These are phyloP conservation scores for Cecidostiba fungosa DNA, from an alignment of 2,888 invertebrate genomes.

Conservation along the genomic window DNA sequence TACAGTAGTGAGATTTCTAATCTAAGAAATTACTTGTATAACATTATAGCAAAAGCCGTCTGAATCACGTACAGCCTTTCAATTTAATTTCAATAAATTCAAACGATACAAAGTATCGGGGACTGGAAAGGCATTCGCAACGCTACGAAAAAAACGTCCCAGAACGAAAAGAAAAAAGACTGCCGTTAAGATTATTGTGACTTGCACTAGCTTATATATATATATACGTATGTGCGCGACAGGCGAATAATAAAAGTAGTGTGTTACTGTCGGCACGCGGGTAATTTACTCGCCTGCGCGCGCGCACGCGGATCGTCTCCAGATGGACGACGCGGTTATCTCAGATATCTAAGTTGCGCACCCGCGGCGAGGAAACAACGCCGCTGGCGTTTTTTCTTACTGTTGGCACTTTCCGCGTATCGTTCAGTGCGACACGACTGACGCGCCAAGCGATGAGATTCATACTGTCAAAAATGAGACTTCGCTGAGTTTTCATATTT, in stretches of 20 bases:
- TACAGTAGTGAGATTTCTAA: neutral
- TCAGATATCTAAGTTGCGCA: conserved; percentile 25
- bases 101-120: neutral
- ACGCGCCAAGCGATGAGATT: neutral
- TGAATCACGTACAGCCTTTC: too few relatives aligned
- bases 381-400: neutral
- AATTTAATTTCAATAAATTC: neutral
- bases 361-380: neutral
- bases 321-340: conserved; percentile 41
- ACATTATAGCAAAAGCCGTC: neutral
- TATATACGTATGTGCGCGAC: neutral
- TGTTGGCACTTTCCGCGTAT: neutral
- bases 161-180: neutral
- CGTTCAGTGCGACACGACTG: neutral
- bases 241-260: conserved; percentile 29
- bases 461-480: conserved; percentile 2
- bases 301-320: neutral
- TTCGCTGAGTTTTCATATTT: neutral
- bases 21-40: neutral
- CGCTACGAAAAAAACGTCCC: neutral
- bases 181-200: conserved; percentile 8
- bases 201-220: neutral
- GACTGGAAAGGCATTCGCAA: neutral
- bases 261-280: neutral
- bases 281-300: conserved; percentile 14